These are phyloP conservation scores for Dunckerocampus dactyliophorus DNA, from an alignment of 2,113 vertebrate species.

Conservation along the genomic window DNA sequence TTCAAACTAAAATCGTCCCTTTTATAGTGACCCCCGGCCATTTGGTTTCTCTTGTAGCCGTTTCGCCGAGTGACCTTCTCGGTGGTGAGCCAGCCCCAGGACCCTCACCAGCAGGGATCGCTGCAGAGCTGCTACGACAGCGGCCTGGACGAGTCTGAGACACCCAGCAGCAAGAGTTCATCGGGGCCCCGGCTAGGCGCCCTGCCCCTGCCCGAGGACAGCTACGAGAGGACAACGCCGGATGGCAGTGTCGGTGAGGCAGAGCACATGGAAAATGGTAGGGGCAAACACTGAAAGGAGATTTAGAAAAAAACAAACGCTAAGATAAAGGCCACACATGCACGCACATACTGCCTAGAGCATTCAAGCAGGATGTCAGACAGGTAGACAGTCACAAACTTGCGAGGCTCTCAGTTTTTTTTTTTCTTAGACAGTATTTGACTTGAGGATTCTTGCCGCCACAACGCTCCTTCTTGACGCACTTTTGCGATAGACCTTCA, in stretches of 20 bases:
- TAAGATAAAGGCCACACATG: constrained; percentile 54
- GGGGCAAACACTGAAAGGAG: constrained; percentile 88
- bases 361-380: constrained; percentile 21
- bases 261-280: constrained; percentile 99
- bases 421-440: too few relatives aligned
- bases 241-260: constrained; percentile 99
- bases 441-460: too few relatives aligned
- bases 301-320: constrained; percentile 35
- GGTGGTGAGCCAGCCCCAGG: constrained; percentile 99
- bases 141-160: constrained; percentile 99
- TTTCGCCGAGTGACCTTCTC: constrained; percentile 99
- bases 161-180: constrained; percentile 99
- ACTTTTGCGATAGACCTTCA: constrained; percentile 11
- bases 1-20: constrained; percentile 53
- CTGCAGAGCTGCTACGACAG: constrained; percentile 99
- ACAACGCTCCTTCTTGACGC: too few relatives aligned
- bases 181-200: constrained; percentile 98
- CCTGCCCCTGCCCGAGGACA: constrained; percentile 99
- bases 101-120: constrained; percentile 99
- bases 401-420: not conserved
- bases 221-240: constrained; percentile 99
- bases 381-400: constrained; percentile 33
- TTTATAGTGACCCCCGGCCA: constrained; percentile 91
- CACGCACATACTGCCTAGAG: constrained; percentile 42
- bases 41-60: constrained; percentile 96